A percentile compares a stretch with the other conserved stretches of the same genome.
Evolutionary conservation across 2,113 vertebrate species (phyloP).

Genomic region (Shinisaurus crocodilurus): DNA sequence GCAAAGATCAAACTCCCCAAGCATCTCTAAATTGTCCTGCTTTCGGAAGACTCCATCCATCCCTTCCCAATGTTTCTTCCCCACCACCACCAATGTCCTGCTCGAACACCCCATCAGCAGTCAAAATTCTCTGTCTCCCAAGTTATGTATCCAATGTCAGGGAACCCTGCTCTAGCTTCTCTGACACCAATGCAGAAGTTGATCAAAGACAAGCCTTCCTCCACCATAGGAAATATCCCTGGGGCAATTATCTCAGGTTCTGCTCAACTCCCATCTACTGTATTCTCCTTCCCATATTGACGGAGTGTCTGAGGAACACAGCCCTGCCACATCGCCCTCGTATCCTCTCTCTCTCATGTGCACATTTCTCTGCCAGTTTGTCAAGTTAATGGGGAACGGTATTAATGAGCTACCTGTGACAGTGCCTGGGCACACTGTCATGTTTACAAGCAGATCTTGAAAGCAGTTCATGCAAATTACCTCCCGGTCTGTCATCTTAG

Average conservation of each 20-base stretch:
- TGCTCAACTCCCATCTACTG: neutral
- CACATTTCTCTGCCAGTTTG: conserved; percentile 23
- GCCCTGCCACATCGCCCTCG: neutral
- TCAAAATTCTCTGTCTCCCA: too few relatives aligned
- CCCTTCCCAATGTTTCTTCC: neutral
- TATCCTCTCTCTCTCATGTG: neutral
- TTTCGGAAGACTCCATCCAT: too few relatives aligned
- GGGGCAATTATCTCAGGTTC: neutral
- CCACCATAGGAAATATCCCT: neutral
- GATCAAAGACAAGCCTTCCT: neutral
- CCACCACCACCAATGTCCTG: neutral
- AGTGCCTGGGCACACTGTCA: conserved; percentile 59
- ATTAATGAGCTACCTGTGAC: conserved; percentile 55
- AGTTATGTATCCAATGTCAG: neutral
- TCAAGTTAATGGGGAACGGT: conserved; percentile 46
- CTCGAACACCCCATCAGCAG: neutral
- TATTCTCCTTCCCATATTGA: conserved; percentile 6
- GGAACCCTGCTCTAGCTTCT: neutral
- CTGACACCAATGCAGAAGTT: neutral
- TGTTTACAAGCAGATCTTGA: conserved; percentile 62
- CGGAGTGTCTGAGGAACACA: neutral
- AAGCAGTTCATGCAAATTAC: conserved; percentile 62
- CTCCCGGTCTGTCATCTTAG: conserved; percentile 43
- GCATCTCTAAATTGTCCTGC: neutral
- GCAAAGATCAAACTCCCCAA: neutral